Conservation (phyloP, 2,797 vertebrate genomes). For the Myotis myotis region DNA sequence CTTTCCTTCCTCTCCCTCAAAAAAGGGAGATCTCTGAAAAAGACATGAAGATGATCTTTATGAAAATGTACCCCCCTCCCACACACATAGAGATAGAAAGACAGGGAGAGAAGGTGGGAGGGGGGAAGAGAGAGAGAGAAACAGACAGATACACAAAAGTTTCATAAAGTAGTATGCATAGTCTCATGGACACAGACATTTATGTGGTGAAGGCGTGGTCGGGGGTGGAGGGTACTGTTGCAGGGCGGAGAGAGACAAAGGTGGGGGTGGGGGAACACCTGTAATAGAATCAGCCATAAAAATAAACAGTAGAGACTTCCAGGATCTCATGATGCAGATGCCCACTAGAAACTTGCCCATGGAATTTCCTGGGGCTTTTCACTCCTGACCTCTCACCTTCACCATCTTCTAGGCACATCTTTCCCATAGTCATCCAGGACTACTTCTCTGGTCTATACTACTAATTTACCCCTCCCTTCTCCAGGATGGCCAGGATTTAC, state of each 20-base stretch:
- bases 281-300: too few relatives aligned
- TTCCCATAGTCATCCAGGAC: neutral
- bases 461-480: slow-evolving; percentile 23
- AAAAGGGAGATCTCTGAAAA: neutral
- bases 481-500: slow-evolving; percentile 38
- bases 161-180: neutral
- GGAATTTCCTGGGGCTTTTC: neutral
- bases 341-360: neutral
- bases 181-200: too few relatives aligned
- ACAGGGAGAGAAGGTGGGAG: neutral
- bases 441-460: neutral
- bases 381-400: neutral
- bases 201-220: too few relatives aligned
- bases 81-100: neutral
- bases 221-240: too few relatives aligned
- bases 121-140: neutral
- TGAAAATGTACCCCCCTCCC: neutral
- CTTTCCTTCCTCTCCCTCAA: too few relatives aligned
- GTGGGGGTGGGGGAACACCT: too few relatives aligned
- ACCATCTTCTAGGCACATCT: neutral
- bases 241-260: too few relatives aligned
- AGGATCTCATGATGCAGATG: neutral
- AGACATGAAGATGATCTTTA: neutral
- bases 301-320: neutral
- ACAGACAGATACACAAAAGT: neutral